Base-by-base conservation (phyloP, 2,888 invertebrate species). In the Pristionchus exspectatus region DNA sequence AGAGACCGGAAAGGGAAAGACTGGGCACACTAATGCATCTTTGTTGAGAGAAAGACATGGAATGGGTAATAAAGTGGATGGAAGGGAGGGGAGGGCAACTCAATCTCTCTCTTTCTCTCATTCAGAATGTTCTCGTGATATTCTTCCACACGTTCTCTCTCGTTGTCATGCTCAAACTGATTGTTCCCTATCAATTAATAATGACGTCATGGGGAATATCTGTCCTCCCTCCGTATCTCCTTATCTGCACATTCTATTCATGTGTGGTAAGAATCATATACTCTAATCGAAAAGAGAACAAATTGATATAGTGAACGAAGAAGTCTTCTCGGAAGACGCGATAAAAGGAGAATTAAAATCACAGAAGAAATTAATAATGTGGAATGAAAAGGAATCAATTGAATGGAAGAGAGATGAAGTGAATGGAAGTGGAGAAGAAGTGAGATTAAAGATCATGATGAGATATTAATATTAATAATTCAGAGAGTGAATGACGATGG, bases 241-340 rank as follows among this genome's bases (percentile, higher is more conserved):
- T 93, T 95, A 95, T 92, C 95, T 96, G 90, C 94, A 93, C 90
- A 94, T 96, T 89, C 94, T 95, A 89, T 96, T 95, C 93, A 94
- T 95, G 87, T 96, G 96, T 94, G 95, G 95, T 95, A 92, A 93
- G 95, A 94, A 92, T 63, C 10, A 50, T 27, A 24, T 30, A 74
- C n/a, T 4, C 38, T 7, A 21, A 59, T 44, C 27, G 16, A 9
- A 44, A n/a, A 66, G 10, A 66, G 5, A 50, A 87, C 38, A 44
- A n/a, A 72, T 24, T 5, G 18, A 91, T 93, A 90, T 86, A 94
- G 94, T 94, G 59, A 94, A 94, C 90, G 94, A 95, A 30, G 94
- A 94, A 83, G 93, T 95, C 44, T 95, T 95, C 92, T 92, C 92
- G 38, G 95, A 95, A 85, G 94, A 94, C 21, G 94, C 95, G 2